A percentile compares a stretch with the other conserved stretches of the same genome.
phyloP scores from a whole-genome alignment of 2,888 invertebrate species.

The Crepidodera aurea region DNA sequence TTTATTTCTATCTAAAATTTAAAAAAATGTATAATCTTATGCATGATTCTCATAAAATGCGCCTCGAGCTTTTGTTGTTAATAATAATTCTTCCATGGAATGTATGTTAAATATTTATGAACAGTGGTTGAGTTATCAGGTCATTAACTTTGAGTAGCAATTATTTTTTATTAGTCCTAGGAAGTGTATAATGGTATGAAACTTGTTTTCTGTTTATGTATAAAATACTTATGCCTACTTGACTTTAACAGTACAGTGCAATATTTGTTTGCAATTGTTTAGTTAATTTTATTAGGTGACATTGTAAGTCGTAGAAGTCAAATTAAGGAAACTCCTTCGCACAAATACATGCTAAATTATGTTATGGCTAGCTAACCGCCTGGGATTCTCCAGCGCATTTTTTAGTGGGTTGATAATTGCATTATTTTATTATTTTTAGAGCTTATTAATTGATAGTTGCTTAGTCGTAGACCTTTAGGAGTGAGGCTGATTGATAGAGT shows the following conservation, averaged over 20 bases:
- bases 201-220: constrained; percentile 13
- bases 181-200: constrained; percentile 23
- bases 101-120: constrained; percentile 28
- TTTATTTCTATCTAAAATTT: too few relatives aligned
- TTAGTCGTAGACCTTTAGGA: too few relatives aligned
- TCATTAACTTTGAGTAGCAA: constrained; percentile 28
- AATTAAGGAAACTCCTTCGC: too few relatives aligned
- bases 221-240: constrained; percentile 1
- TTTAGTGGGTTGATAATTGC: too few relatives aligned
- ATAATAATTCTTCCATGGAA: constrained; percentile 9
- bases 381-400: too few relatives aligned
- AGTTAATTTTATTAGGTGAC: too few relatives aligned
- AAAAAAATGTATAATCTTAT: not conserved
- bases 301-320: too few relatives aligned
- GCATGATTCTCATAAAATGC: not conserved
- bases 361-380: too few relatives aligned
- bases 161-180: constrained; percentile 22
- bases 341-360: too few relatives aligned
- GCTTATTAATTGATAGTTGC: too few relatives aligned
- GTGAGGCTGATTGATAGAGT: too few relatives aligned
- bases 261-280: not conserved
- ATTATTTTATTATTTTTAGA: too few relatives aligned
- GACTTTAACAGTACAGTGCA: not conserved
- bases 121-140: constrained; percentile 24
- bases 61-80: not conserved